Conservation (phyloP, 2,797 vertebrate species). For the Sardinella longiceps region DNA sequence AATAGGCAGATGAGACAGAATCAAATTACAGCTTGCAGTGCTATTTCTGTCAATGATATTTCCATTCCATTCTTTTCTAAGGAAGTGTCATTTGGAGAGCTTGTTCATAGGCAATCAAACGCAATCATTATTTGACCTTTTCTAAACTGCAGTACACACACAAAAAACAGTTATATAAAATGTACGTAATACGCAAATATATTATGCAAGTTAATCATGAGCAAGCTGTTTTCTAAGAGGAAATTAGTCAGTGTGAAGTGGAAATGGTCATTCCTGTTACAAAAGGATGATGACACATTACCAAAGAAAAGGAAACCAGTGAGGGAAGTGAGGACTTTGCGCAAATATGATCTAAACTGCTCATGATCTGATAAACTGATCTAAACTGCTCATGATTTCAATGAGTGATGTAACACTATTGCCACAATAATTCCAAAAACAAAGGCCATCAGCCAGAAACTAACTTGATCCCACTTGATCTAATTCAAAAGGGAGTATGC, state of each 20-base stretch:
- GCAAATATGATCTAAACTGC: no score
- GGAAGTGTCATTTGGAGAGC: neutral
- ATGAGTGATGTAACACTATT: no score
- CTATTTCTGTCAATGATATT: constrained; percentile 23
- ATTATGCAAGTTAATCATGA: neutral
- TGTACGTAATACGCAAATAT: neutral
- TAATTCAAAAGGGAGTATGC: no score
- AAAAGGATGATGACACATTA: neutral
- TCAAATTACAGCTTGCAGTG: constrained; percentile 14
- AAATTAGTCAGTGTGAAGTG: neutral
- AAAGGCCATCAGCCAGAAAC: no score
- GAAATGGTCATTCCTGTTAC: neutral
- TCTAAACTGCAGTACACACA: neutral
- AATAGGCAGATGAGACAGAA: constrained; percentile 6
- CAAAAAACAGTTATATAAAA: neutral
- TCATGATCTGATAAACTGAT: no score
- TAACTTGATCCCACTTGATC: no score
- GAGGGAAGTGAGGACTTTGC: no score
- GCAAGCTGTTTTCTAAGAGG: neutral
- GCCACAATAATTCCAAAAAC: no score
- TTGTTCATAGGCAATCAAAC: neutral
- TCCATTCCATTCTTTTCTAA: neutral
- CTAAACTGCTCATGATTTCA: no score
- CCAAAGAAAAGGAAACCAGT: neutral
- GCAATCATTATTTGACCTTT: neutral